A percentile compares a stretch with the other conserved stretches of the same genome.
Conservation (phyloP, 1,140 invertebrate species). For the Pissodes strobi region DNA sequence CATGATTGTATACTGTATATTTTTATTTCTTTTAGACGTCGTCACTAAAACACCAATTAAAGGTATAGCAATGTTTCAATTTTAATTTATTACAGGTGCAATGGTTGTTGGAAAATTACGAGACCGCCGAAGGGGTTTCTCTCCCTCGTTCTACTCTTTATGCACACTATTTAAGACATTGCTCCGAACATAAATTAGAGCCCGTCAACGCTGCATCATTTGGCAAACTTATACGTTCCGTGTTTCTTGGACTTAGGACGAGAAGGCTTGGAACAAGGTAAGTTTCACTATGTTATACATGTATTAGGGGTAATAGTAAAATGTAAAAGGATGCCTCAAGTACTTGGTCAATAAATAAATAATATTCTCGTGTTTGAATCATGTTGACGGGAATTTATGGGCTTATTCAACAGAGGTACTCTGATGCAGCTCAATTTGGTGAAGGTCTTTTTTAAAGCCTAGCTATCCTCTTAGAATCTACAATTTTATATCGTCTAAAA, state of each 20-base stretch:
- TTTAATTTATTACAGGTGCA: slow-evolving; percentile 72
- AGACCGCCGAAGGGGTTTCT: slow-evolving; percentile 96
- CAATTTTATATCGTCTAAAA: too few relatives aligned
- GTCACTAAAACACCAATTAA: neutral
- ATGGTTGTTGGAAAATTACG: slow-evolving; percentile 98
- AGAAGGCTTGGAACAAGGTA: slow-evolving; percentile 90
- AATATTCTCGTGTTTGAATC: too few relatives aligned
- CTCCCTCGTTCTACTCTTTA: slow-evolving; percentile 95
- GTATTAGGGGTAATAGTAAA: too few relatives aligned
- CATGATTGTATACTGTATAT: too few relatives aligned
- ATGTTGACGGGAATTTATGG: too few relatives aligned
- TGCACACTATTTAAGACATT: slow-evolving; percentile 95
- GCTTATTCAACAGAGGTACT: too few relatives aligned
- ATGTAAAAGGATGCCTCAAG: too few relatives aligned
- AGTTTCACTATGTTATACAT: too few relatives aligned
- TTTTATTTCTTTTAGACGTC: neutral
- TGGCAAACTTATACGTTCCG: slow-evolving; percentile 97
- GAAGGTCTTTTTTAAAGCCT: too few relatives aligned
- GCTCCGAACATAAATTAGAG: slow-evolving; percentile 91
- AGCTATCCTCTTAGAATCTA: too few relatives aligned
- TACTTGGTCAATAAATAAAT: too few relatives aligned
- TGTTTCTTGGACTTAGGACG: slow-evolving; percentile 94
- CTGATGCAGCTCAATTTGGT: too few relatives aligned
- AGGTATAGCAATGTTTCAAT: neutral
- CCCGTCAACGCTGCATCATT: slow-evolving; percentile 99